Percentiles rank a stretch among this genome's conserved stretches.
phyloP scores from a whole-genome alignment of 2,888 invertebrate genomes.

The Notodonta ziczac region DNA sequence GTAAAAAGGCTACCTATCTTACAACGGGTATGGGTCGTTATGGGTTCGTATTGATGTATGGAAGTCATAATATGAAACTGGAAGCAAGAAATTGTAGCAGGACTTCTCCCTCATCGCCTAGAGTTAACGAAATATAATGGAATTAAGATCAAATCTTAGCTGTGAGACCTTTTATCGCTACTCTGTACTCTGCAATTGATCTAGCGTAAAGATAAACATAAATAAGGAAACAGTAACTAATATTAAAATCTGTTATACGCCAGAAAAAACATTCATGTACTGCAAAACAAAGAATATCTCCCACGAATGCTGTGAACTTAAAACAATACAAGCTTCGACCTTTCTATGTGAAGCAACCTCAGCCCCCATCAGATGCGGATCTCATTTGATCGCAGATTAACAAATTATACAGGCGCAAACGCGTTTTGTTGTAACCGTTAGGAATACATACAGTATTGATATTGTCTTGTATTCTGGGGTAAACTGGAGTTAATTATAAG shows the following conservation, averaged over 20 bases:
- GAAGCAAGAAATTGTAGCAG: too few species aligned
- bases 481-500: too few species aligned
- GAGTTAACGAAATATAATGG: too few species aligned
- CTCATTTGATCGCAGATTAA: slow-evolving; percentile 27
- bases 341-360: slow-evolving; percentile 29
- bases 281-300: slow-evolving; percentile 4
- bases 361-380: slow-evolving; percentile 20
- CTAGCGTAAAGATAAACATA: too few species aligned
- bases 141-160: too few species aligned
- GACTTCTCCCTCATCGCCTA: too few species aligned
- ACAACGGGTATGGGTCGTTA: too few species aligned
- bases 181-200: too few species aligned
- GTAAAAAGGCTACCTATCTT: too few species aligned
- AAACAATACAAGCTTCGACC: slow-evolving; percentile 17
- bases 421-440: slow-evolving; percentile 18
- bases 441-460: not conserved
- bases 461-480: not conserved
- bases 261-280: not conserved
- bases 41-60: too few species aligned
- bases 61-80: too few species aligned
- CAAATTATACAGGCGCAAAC: slow-evolving; percentile 15
- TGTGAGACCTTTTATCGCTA: too few species aligned
- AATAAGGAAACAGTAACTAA: slow-evolving; percentile 1
- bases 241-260: slow-evolving; percentile 4
- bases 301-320: slow-evolving; percentile 30